Percentiles rank a stretch among this genome's conserved stretches.
phyloP scores from a whole-genome alignment of 2,797 vertebrate genomes.

The Melanotaenia boesemani region DNA sequence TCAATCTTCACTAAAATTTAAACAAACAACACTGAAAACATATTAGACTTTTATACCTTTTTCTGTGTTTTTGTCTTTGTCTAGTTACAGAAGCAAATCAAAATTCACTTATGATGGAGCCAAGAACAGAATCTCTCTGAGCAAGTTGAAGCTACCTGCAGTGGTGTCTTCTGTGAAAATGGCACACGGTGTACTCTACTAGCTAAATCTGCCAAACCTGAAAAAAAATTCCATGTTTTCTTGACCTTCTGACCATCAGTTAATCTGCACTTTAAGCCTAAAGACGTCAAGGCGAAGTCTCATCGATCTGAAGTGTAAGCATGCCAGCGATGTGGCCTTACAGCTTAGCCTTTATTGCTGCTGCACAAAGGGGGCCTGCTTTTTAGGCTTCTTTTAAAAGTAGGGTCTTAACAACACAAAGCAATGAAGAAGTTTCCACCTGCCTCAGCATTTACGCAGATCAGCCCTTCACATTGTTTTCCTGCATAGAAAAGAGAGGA shows the following conservation, averaged over 20 bases:
- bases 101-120: conserved; percentile 1
- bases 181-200: conserved; percentile 20
- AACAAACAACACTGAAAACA: neutral
- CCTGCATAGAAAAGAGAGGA: conserved; percentile 24
- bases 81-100: neutral
- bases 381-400: conserved; percentile 35
- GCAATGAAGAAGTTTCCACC: conserved; percentile 53
- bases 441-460: conserved; percentile 74
- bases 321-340: conserved; percentile 23
- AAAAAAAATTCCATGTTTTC: conserved; percentile 16
- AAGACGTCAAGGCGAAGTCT: conserved; percentile 31
- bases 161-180: neutral
- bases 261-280: conserved; percentile 29
- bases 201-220: conserved; percentile 31
- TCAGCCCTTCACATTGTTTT: conserved; percentile 69
- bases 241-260: conserved; percentile 48
- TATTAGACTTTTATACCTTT: neutral
- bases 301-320: conserved; percentile 48
- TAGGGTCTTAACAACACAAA: conserved; percentile 45
- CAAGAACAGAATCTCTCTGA: conserved; percentile 1
- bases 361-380: conserved; percentile 7
- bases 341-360: conserved; percentile 43
- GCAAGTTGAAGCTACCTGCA: neutral
- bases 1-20: neutral
- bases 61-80: too few species aligned